Conservation (phyloP, 92 coral and sea anemone genomes). For the Porites divaricata region DNA sequence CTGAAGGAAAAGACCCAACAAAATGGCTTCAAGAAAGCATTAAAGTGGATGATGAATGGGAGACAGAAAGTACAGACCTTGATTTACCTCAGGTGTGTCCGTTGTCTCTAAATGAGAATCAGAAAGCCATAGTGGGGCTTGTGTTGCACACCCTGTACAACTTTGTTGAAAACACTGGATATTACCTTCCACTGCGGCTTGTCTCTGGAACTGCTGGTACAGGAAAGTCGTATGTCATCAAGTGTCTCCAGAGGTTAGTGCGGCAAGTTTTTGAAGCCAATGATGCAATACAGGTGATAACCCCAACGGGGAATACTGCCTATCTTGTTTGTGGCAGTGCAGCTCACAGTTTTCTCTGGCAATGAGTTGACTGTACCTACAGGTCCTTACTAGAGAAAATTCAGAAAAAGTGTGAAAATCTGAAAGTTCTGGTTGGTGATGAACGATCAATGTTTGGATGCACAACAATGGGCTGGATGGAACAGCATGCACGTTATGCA, state of each 20-base stretch:
- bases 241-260: slow-evolving; percentile 8
- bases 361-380: neutral
- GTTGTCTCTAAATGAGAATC: slow-evolving; percentile 28
- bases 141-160: slow-evolving; percentile 29
- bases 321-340: slow-evolving; percentile 57
- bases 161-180: neutral
- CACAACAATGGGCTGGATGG: slow-evolving; percentile 47
- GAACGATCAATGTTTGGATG: slow-evolving; percentile 52
- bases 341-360: slow-evolving; percentile 54
- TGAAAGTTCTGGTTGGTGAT: neutral
- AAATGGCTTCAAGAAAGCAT: slow-evolving; percentile 42
- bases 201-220: slow-evolving; percentile 40
- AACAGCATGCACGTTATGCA: slow-evolving; percentile 32
- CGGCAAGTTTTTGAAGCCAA: neutral
- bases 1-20: slow-evolving; percentile 29
- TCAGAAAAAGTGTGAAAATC: neutral
- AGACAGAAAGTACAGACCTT: neutral
- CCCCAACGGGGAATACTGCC: slow-evolving; percentile 40
- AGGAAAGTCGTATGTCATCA: slow-evolving; percentile 53
- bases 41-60: slow-evolving; percentile 9
- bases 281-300: neutral
- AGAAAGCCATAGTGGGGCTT: slow-evolving; percentile 40
- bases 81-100: slow-evolving; percentile 48
- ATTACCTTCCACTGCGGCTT: neutral
- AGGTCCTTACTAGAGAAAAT: neutral